phyloP scores from a whole-genome alignment of 2,797 vertebrate species.

The Diplodus puntazzo region DNA sequence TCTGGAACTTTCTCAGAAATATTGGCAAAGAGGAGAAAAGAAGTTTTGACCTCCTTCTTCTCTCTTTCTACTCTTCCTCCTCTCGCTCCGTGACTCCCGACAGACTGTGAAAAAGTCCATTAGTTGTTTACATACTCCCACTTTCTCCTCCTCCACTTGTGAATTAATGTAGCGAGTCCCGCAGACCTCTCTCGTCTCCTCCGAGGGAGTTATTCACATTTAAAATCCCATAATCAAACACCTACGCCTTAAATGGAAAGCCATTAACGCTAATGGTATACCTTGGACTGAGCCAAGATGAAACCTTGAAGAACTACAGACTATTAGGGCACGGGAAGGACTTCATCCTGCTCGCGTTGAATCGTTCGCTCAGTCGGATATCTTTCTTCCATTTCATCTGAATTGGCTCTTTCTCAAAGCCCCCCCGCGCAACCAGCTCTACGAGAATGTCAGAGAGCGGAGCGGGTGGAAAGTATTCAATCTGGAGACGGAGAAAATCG shows the following conservation, averaged over 20 bases:
- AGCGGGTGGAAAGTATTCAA: neutral
- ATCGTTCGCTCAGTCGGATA: neutral
- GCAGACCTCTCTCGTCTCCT: constrained; percentile 17
- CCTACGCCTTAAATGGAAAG: constrained; percentile 70
- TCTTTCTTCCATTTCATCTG: constrained; percentile 23
- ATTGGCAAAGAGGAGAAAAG: neutral
- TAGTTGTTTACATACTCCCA: constrained; percentile 63
- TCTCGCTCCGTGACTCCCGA: neutral
- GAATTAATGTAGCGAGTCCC: constrained; percentile 63
- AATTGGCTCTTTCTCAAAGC: constrained; percentile 23
- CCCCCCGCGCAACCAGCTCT: neutral
- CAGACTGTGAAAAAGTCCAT: constrained; percentile 51
- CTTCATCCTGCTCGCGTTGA: constrained; percentile 48
- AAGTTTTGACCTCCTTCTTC: neutral
- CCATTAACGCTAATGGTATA: constrained; percentile 76
- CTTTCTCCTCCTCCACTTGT: constrained; percentile 51
- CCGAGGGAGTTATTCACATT: constrained; percentile 65
- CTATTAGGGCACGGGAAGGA: constrained; percentile 60
- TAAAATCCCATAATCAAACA: constrained; percentile 80
- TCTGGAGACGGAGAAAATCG: constrained; percentile 8
- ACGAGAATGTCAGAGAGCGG: constrained; percentile 24
- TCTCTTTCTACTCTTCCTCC: neutral
- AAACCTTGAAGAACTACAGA: constrained; percentile 70
- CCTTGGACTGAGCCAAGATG: constrained; percentile 68
- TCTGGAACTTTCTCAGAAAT: constrained; percentile 3